Conservation (phyloP, 1,140 invertebrate genomes). For the Idris sp. region DNA sequence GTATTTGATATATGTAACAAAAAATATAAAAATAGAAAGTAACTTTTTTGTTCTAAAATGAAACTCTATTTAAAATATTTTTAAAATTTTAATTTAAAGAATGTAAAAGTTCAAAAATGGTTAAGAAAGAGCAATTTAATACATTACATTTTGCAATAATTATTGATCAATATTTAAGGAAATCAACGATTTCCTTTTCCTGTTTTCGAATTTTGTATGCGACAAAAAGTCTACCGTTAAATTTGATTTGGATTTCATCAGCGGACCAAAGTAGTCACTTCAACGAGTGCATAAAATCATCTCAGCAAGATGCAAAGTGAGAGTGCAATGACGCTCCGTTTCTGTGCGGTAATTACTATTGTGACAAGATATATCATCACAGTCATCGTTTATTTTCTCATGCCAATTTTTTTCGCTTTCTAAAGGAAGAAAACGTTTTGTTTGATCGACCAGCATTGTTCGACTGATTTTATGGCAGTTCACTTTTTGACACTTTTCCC, state of each 20-base stretch:
- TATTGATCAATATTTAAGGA: too few relatives aligned
- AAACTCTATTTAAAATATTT: too few relatives aligned
- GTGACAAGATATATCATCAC: conserved; percentile 54
- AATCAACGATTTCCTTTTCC: conserved; percentile 17
- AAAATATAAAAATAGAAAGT: too few relatives aligned
- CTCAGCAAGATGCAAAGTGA: conserved; percentile 49
- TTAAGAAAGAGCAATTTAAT: too few relatives aligned
- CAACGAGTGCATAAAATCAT: conserved; percentile 36
- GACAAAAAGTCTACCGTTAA: conserved; percentile 8
- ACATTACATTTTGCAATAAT: too few relatives aligned
- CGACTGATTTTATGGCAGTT: conserved; percentile 18
- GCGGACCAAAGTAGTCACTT: conserved; percentile 13
- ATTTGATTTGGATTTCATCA: conserved; percentile 30
- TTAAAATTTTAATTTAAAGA: too few relatives aligned
- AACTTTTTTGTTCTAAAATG: too few relatives aligned
- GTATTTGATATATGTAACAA: too few relatives aligned
- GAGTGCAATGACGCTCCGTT: conserved; percentile 59
- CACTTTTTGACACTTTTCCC: conserved; percentile 28
- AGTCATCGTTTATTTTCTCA: conserved; percentile 51
- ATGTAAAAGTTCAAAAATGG: too few relatives aligned
- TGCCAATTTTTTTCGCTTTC: conserved; percentile 61
- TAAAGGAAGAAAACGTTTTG: conserved; percentile 56
- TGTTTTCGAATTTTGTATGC: conserved; percentile 33
- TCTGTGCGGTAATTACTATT: conserved; percentile 56
- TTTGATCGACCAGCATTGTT: conserved; percentile 57